Percentiles rank a stretch among this genome's conserved stretches.
Evolutionary conservation across 2,888 invertebrate genomes (phyloP).

Genomic region (Cryptocephalus moraei): DNA sequence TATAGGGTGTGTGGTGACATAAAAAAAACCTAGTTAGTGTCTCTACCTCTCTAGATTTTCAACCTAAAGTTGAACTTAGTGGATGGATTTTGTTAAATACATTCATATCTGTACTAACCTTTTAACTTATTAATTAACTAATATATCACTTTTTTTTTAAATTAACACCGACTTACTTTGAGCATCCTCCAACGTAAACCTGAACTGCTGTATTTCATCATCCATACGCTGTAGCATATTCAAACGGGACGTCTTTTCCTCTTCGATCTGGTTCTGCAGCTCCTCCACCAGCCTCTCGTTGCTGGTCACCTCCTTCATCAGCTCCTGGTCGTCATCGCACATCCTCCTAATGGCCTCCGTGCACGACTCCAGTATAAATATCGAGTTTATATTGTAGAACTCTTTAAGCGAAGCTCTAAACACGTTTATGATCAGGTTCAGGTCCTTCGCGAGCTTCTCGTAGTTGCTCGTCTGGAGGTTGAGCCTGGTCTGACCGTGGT

Average conservation of each 20-base stretch:
- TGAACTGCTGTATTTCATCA: conserved; percentile 16
- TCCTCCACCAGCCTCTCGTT: conserved; percentile 13
- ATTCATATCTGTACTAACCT: background rate
- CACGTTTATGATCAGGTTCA: conserved; percentile 14
- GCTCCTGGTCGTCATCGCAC: conserved; percentile 13
- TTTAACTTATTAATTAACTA: background rate
- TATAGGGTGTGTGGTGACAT: too few species aligned
- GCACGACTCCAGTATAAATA: conserved; percentile 3
- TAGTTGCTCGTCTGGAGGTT: conserved; percentile 13
- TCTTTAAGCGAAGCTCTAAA: conserved; percentile 13
- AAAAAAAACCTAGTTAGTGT: too few species aligned
- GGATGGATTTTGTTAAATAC: too few species aligned
- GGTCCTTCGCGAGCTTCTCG: conserved; percentile 20
- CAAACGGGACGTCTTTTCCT: conserved; percentile 14
- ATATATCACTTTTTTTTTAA: too few species aligned
- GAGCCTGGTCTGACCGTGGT: conserved; percentile 16
- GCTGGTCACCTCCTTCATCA: conserved; percentile 11
- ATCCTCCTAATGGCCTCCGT: conserved; percentile 9
- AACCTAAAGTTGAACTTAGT: too few species aligned
- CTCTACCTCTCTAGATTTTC: too few species aligned
- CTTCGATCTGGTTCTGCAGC: conserved; percentile 11
- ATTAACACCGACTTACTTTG: conserved; percentile 7
- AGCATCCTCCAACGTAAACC: conserved; percentile 18
- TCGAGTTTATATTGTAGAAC: conserved; percentile 8
- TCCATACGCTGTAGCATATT: conserved; percentile 17